phyloP scores from a whole-genome alignment of 2,113 vertebrate genomes.

The Atrichornis clamosus region DNA sequence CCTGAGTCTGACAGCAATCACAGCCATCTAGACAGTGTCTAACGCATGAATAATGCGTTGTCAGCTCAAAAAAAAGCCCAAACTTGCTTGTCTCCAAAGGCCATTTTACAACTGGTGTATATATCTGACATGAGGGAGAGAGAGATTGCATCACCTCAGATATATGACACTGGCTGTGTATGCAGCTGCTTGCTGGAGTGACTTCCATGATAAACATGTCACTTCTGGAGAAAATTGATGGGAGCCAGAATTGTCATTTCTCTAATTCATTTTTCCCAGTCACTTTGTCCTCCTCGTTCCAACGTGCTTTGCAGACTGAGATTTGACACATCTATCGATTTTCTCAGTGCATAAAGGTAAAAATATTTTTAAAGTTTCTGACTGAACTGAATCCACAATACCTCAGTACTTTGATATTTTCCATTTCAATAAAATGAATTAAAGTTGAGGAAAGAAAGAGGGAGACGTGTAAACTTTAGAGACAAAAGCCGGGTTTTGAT shows the following conservation, averaged over 20 bases:
- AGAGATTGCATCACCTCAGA: neutral
- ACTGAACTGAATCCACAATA: neutral
- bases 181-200: neutral
- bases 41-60: neutral
- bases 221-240: constrained; percentile 10
- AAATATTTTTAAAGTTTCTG: neutral
- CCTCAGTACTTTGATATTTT: neutral
- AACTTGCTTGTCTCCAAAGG: neutral
- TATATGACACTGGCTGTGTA: neutral
- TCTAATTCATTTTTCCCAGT: neutral
- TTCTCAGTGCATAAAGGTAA: neutral
- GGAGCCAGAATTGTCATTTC: neutral
- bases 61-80: neutral
- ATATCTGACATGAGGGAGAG: neutral
- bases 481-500: neutral
- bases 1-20: neutral
- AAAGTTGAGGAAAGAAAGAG: neutral
- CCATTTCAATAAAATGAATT: neutral
- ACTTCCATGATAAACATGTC: neutral
- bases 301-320: neutral
- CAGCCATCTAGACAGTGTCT: neutral
- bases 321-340: neutral
- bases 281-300: neutral
- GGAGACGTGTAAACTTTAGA: neutral
- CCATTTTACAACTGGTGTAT: neutral